A percentile compares a stretch with the other conserved stretches of the same genome.
Conservation (phyloP, 2,888 invertebrate genomes). For the Rhagonycha fulva region DNA sequence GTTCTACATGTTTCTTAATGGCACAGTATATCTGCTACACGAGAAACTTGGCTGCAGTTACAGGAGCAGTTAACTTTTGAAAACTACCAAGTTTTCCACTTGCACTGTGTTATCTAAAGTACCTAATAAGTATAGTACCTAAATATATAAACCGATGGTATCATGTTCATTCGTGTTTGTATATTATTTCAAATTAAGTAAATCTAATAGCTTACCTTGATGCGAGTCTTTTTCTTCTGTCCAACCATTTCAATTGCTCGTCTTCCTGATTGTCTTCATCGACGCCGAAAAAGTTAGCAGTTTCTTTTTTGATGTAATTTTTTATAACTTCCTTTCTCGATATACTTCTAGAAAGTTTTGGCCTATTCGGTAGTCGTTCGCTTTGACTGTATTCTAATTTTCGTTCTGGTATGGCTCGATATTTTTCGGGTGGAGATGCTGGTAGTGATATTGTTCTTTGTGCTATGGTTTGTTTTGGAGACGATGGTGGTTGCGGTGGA, state of each 20-base stretch:
- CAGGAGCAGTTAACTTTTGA: not conserved
- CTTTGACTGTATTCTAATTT: conserved; percentile 49
- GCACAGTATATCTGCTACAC: not conserved
- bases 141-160: not conserved
- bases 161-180: not conserved
- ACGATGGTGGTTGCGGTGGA: conserved; percentile 14
- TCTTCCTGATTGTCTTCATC: conserved; percentile 76
- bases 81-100: not conserved
- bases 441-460: conserved; percentile 35
- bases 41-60: not conserved
- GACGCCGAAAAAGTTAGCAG: conserved; percentile 85
- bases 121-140: no score
- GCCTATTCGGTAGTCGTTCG: conserved; percentile 48
- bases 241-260: conserved; percentile 77
- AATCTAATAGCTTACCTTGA: conserved; percentile 61
- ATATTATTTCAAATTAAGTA: not conserved
- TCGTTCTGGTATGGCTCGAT: conserved; percentile 26
- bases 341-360: conserved; percentile 51
- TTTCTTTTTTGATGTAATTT: conserved; percentile 76
- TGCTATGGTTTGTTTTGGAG: conserved; percentile 35
- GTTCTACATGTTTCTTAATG: not conserved
- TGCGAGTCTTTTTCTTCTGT: conserved; percentile 77
- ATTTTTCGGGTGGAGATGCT: conserved; percentile 40
- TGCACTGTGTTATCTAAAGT: not conserved
- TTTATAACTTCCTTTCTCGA: conserved; percentile 57